Base-by-base conservation (phyloP, 2,113 vertebrate genomes). In the Scomber japonicus region DNA sequence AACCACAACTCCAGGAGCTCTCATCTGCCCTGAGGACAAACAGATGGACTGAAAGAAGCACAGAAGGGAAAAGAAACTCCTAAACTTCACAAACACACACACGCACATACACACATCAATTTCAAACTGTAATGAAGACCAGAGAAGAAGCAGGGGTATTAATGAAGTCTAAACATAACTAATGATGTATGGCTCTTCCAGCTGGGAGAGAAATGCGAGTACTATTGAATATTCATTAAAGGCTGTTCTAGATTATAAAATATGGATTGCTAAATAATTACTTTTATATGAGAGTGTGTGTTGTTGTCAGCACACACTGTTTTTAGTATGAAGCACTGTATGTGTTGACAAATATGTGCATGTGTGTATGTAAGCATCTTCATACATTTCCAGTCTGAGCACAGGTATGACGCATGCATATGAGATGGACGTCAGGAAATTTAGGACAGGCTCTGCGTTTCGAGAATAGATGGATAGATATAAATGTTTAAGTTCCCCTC, bases 201-300 rank as follows among this genome's bases (percentile, higher is more conserved):
- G 77, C 78, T 84, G 74, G 46, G 35, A 64, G 67, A 56, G 21
- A 81, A 70, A 62, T 16, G 10, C 3, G 3, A 24, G 19, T 4
- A 30, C 40, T 51, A 65, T 81, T 88, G 60, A 85, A 87, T 77
- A 87, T 89, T 82, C 57, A 80, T 84, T 61, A 40, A 64, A 85
- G 79, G 27, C 66, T 86, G 68, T 61, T 81, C 35, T 30, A 73
- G 13, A 82, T 63, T 67, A 66, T 17, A 78, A 17, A 75, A 53
- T 53, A 75, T 46, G 19, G 2, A 60, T 46, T 4, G 30, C 6
- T 69, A 60, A 44, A 66, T 75, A 40, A 60, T 78, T 16, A 74
- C 55, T 40, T 61, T 35, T 72, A 3, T 27, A 4, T 61, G 19
- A 67, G n/a, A 62, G 14, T 44, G 15, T 17, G 35, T 51, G 13